Evolutionary conservation across 2,888 invertebrate species (phyloP).

Genomic region (Aproaerema taeniolella): DNA sequence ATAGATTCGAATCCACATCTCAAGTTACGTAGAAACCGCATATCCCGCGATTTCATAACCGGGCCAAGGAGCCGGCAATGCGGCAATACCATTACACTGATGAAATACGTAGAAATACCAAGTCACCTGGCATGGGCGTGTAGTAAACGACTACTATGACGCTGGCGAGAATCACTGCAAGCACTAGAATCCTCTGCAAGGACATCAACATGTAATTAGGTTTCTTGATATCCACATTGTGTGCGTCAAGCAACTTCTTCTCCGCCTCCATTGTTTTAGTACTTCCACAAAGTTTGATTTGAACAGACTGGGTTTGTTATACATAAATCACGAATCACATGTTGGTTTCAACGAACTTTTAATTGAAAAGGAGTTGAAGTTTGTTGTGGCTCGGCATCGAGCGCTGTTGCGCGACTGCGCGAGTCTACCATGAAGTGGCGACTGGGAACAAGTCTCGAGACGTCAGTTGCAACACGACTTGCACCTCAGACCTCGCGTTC

Average conservation of each 20-base stretch:
- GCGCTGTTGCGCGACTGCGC: constrained; percentile 49
- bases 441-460: constrained; percentile 39
- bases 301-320: background rate
- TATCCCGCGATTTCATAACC: constrained; percentile 4
- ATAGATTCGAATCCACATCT: constrained; percentile 2
- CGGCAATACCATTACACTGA: constrained; percentile 3
- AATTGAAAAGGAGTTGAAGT: background rate
- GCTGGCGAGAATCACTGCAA: constrained; percentile 80
- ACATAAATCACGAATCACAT: background rate
- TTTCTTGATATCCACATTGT: constrained; percentile 41
- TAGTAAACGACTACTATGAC: constrained; percentile 83
- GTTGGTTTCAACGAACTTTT: background rate
- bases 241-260: constrained; percentile 35
- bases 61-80: constrained; percentile 9
- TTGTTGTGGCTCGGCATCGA: constrained; percentile 1
- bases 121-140: constrained; percentile 83
- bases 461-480: constrained; percentile 26
- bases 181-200: constrained; percentile 81
- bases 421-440: constrained; percentile 56
- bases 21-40: constrained; percentile 3
- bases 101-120: background rate
- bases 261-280: constrained; percentile 47
- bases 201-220: constrained; percentile 77
- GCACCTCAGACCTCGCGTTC: constrained; percentile 17
- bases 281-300: background rate